Evolutionary conservation across 1,140 invertebrate genomes (phyloP).

Genomic region (Drosophila takahashii): DNA sequence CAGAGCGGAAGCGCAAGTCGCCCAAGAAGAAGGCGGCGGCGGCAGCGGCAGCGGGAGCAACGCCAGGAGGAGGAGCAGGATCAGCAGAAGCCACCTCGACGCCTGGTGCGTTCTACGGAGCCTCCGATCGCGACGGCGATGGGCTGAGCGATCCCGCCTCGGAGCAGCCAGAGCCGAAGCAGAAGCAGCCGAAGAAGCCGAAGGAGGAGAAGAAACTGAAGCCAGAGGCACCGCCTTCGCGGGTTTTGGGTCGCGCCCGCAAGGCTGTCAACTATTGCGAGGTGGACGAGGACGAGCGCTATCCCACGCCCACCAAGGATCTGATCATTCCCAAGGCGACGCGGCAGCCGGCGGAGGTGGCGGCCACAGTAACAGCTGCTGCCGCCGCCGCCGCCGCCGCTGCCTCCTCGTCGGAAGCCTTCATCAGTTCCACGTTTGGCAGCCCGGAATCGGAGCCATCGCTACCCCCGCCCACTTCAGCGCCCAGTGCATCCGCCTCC

Average conservation of each 20-base stretch:
- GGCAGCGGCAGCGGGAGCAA: background rate
- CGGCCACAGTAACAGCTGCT: slow-evolving; percentile 13
- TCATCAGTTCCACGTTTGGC: slow-evolving; percentile 28
- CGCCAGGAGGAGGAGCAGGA: background rate
- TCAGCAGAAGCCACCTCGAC: slow-evolving; percentile 26
- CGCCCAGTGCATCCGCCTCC: slow-evolving; percentile 79
- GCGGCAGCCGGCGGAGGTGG: slow-evolving; percentile 23
- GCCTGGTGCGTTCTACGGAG: slow-evolving; percentile 51
- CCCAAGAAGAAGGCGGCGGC: slow-evolving; percentile 63
- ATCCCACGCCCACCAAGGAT: slow-evolving; percentile 83
- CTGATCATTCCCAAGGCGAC: slow-evolving; percentile 67
- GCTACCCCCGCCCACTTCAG: slow-evolving; percentile 62
- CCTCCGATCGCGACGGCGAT: slow-evolving; percentile 38
- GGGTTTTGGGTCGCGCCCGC: slow-evolving; percentile 74
- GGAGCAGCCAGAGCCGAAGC: slow-evolving; percentile 44
- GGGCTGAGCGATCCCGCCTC: slow-evolving; percentile 21
- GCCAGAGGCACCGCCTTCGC: slow-evolving; percentile 83
- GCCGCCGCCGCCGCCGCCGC: slow-evolving; percentile 15
- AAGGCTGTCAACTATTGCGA: slow-evolving; percentile 84
- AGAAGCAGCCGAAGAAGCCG: slow-evolving; percentile 65
- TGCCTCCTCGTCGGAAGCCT: slow-evolving; percentile 28
- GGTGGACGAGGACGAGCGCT: slow-evolving; percentile 79
- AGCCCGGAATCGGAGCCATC: slow-evolving; percentile 28
- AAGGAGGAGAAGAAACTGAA: slow-evolving; percentile 83
- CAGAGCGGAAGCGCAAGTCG: slow-evolving; percentile 84